Base-by-base conservation (phyloP, 2,113 vertebrate species). In the Xenopus borealis region DNA sequence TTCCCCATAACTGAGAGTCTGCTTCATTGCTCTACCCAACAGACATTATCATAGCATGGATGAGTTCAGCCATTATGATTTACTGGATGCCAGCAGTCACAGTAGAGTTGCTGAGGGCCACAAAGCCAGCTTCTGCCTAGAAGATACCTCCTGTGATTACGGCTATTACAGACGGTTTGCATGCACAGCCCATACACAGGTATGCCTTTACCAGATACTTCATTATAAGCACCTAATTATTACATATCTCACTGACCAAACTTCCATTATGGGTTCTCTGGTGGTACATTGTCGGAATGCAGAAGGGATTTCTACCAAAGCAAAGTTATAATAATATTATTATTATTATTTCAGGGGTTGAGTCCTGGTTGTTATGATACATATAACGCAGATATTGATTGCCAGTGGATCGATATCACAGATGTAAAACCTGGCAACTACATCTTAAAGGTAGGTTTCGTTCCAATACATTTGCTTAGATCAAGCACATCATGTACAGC, bases 11-110 rank as follows among this genome's bases (percentile, higher is more conserved):
- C 33, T 40, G 8, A 40, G 33, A 40, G 33, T 40, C 33, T 40
- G 16, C 16, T 55, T n/a, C 18, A n/a, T 55, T 55, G 2, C 53
- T 18, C 10, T 55, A n/a, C 53, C 16, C 79, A 18, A 82, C 82
- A 99, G 97, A 80, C 97, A 99, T 86, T 99, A 94, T 79, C 96
- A 99, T 88, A 99, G 97, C 85, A 99, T 99, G 96, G 94, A 97
- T 52, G 94, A 98, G 84, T 98, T 99, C 86, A 96, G 95, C 78
- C 93, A 95, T 81, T 99, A 99, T 10, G 96, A 99, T 81, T 88
- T 99, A 80, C 80, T 98, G 80, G 95, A 98, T 72, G 79, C 84
- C 2, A 85, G 68, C 7, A 89, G 92, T 0, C 86, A 96, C 11
- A 86, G 82, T 12, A 91, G 89, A 77, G 96, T 98, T 23, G 97